Evolutionary conservation across 2,797 vertebrate species (phyloP).

Genomic region (Sebastes dallii): DNA sequence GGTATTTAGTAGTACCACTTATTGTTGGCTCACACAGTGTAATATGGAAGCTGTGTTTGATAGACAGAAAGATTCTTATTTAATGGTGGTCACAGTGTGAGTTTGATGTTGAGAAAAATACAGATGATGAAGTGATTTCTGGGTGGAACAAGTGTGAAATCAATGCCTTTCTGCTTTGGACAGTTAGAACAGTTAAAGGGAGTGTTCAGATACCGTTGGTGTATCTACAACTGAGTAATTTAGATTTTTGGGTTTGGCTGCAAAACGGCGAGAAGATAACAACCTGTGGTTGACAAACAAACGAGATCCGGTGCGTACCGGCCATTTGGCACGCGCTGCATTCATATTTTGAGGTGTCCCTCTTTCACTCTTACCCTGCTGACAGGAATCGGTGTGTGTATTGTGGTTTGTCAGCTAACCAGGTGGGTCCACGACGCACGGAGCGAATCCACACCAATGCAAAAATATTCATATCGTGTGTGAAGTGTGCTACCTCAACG

Average conservation of each 20-base stretch:
- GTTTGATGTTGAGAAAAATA: constrained; percentile 20
- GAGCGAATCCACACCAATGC: constrained; percentile 48
- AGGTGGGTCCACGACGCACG: constrained; percentile 62
- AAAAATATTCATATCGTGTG: constrained; percentile 58
- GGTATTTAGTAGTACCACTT: neutral
- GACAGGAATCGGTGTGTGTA: constrained; percentile 66
- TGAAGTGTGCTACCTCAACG: constrained; percentile 76
- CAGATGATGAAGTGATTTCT: constrained; percentile 19
- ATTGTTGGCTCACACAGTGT: neutral
- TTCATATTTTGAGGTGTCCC: constrained; percentile 76
- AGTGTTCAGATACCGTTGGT: constrained; percentile 66
- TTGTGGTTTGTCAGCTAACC: constrained; percentile 65
- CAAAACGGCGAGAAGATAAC: constrained; percentile 47
- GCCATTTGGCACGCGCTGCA: constrained; percentile 51
- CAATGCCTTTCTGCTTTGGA: constrained; percentile 16
- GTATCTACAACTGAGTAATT: constrained; percentile 77
- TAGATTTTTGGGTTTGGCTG: constrained; percentile 71
- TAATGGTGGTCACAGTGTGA: neutral
- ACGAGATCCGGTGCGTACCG: constrained; percentile 74
- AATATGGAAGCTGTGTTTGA: neutral
- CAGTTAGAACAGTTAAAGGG: constrained; percentile 78
- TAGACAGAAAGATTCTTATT: neutral
- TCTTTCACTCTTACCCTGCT: constrained; percentile 70
- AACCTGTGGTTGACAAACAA: constrained; percentile 72
- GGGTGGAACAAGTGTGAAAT: constrained; percentile 12